Evolutionary conservation across 2,797 vertebrate genomes (phyloP).

Genomic region (Eulemur rubriventer): DNA sequence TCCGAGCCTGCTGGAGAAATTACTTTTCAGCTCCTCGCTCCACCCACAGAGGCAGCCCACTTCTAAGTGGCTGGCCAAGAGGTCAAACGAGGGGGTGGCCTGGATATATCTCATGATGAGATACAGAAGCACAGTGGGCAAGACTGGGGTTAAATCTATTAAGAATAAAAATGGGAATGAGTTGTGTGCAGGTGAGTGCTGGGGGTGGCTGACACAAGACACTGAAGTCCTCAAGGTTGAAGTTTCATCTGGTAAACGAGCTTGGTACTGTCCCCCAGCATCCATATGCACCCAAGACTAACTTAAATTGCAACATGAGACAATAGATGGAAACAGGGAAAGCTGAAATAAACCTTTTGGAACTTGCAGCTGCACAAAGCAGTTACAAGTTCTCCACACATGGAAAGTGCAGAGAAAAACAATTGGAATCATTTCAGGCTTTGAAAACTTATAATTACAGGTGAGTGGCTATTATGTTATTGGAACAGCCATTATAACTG

Average conservation of each 20-base stretch:
- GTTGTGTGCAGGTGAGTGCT: background rate
- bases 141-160: background rate
- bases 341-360: slow-evolving; percentile 11
- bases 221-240: background rate
- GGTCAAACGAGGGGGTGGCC: accelerated
- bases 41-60: accelerated
- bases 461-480: slow-evolving; percentile 76
- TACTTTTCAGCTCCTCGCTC: background rate
- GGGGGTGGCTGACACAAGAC: no score
- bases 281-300: background rate
- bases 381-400: background rate
- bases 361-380: background rate
- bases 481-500: slow-evolving; percentile 70
- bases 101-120: background rate
- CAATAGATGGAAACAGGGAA: background rate
- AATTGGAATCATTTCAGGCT: slow-evolving; percentile 70
- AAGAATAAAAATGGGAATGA: background rate
- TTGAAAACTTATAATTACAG: slow-evolving; percentile 79
- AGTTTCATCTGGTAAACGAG: accelerated
- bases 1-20: accelerated
- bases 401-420: slow-evolving; percentile 63
- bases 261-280: background rate
- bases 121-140: no score
- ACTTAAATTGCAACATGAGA: background rate
- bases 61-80: accelerated